phyloP scores from a whole-genome alignment of 2,888 invertebrate species.

The Deilephila elpenor region DNA sequence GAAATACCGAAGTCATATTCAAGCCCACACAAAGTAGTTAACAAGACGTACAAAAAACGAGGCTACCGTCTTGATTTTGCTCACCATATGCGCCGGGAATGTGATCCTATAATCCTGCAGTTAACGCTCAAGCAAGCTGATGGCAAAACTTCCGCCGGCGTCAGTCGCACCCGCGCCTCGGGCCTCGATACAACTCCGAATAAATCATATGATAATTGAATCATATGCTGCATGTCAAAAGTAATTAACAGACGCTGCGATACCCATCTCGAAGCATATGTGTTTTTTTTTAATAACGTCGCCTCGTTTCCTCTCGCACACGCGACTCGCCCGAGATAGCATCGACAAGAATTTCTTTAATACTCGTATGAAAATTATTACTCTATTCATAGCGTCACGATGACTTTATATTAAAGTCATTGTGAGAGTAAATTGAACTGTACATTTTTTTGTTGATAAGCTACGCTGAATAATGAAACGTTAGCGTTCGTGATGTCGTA shows the following conservation, averaged over 20 bases:
- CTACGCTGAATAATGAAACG: conserved; percentile 44
- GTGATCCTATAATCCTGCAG: conserved; percentile 74
- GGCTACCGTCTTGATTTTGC: conserved; percentile 72
- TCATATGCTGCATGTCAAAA: conserved; percentile 84
- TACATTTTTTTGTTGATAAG: conserved; percentile 61
- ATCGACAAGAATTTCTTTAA: conserved; percentile 80
- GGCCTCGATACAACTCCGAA: conserved; percentile 50
- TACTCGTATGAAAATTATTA: conserved; percentile 76
- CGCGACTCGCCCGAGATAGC: conserved; percentile 79
- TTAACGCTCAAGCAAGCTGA: conserved; percentile 78
- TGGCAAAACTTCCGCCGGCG: conserved; percentile 56
- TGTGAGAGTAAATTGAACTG: conserved; percentile 80
- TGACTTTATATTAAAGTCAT: conserved; percentile 80
- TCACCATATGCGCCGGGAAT: conserved; percentile 74
- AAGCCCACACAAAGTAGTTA: conserved; percentile 71
- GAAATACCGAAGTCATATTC: conserved; percentile 36
- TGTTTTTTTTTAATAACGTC: conserved; percentile 83
- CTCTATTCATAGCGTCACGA: conserved; percentile 63
- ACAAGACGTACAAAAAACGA: conserved; percentile 59
- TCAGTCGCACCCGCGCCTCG: conserved; percentile 56
- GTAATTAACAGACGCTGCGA: conserved; percentile 83
- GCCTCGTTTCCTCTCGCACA: conserved; percentile 75
- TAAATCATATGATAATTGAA: conserved; percentile 85
- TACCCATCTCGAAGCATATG: conserved; percentile 82
- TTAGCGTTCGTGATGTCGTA: conserved; percentile 23